These are phyloP conservation scores for Typhlichthys subterraneus DNA, from an alignment of 2,797 vertebrate species.

Conservation along the genomic window DNA sequence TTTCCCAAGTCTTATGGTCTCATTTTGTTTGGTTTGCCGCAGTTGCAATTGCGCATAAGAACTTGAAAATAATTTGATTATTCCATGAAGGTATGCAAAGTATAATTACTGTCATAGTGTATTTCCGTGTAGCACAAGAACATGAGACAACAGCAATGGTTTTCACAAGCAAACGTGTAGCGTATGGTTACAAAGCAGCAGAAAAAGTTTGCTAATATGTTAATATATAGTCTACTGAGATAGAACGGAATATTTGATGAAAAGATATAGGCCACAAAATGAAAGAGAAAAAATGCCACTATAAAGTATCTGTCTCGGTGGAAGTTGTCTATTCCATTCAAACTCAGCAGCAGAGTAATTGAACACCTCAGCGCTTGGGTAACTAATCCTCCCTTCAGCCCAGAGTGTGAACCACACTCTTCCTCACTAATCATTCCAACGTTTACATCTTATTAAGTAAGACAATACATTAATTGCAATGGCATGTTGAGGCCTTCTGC, in stretches of 20 bases:
- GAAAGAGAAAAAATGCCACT: not conserved
- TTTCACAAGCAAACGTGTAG: not conserved
- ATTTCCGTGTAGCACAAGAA: slow-evolving; percentile 48
- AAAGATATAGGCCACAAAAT: not conserved
- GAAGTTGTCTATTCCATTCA: slow-evolving; percentile 2
- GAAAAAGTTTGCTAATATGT: not conserved
- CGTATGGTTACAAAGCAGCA: not conserved
- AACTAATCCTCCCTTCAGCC: slow-evolving; percentile 52
- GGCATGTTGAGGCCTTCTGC: slow-evolving; percentile 56
- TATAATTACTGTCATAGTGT: slow-evolving; percentile 68
- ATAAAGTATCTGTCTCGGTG: slow-evolving; percentile 1
- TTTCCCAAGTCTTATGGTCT: slow-evolving; percentile 48
- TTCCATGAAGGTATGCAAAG: slow-evolving; percentile 52
- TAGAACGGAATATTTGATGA: not conserved
- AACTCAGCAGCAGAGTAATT: slow-evolving; percentile 52
- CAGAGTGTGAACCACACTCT: slow-evolving; percentile 42
- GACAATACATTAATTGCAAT: slow-evolving; percentile 71
- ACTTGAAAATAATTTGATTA: slow-evolving; percentile 49
- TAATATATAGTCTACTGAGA: not conserved
- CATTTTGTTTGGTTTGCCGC: slow-evolving; percentile 55
- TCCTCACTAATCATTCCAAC: slow-evolving; percentile 63
- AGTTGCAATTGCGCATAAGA: slow-evolving; percentile 37
- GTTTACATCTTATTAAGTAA: slow-evolving; percentile 72
- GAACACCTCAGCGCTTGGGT: slow-evolving; percentile 45
- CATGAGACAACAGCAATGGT: slow-evolving; percentile 8